Conservation (phyloP, 2,113 vertebrate genomes). For the Agapornis roseicollis region DNA sequence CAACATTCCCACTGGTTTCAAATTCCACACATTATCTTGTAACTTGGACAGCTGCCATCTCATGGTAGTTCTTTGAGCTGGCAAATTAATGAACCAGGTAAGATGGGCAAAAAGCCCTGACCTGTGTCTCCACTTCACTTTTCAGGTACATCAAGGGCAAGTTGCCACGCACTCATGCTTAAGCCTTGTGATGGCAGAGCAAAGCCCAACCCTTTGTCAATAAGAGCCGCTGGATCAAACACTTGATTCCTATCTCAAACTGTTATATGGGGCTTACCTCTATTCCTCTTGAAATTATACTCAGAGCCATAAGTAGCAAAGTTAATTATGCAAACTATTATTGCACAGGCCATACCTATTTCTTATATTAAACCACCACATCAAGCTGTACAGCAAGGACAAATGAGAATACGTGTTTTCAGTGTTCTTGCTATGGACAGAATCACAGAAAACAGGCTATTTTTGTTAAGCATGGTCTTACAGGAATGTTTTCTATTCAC, state of each 20-base stretch:
- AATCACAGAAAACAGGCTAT: background rate
- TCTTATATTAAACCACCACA: background rate
- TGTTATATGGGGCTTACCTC: background rate
- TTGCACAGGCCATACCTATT: background rate
- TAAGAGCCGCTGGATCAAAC: background rate
- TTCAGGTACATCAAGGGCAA: background rate
- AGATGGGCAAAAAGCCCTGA: background rate
- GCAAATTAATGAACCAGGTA: conserved; percentile 29
- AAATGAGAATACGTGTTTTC: background rate
- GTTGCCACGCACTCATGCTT: background rate
- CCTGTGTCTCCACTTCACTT: background rate
- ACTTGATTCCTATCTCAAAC: background rate
- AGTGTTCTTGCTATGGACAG: background rate
- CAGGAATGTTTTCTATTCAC: background rate
- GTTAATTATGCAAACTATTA: background rate
- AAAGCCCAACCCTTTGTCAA: background rate
- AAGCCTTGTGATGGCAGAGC: background rate
- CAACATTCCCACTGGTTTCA: conserved; percentile 7
- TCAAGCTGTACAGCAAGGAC: background rate
- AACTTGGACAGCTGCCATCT: conserved; percentile 10
- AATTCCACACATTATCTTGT: background rate
- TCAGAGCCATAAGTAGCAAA: background rate
- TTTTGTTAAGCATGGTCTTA: background rate
- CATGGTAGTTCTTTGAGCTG: background rate
- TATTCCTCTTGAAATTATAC: background rate